Evolutionary conservation across 2,888 invertebrate species (phyloP), one percentile per base, ranked within the genome.

Genomic region (Drosophila quinaria): DNA sequence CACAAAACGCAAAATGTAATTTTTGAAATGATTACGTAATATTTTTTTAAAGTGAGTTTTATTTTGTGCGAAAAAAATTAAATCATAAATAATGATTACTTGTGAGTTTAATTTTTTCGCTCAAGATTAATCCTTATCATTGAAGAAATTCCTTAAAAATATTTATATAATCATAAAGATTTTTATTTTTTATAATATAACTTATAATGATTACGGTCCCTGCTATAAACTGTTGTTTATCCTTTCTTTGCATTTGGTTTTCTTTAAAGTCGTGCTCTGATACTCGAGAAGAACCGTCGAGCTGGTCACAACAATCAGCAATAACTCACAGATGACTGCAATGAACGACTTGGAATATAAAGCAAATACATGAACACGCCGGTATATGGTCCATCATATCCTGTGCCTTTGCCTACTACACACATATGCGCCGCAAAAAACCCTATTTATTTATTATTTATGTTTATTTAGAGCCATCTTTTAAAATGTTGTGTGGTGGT

Each of bases 221-320:
- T n/a, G n/a, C 4, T 22, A 22, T 22, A 22, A 22, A 22, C 22
- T 22, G 22, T 22, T 25, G 15, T 37, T 54, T 22, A 22, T 52
- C 11, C 15, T 58, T 47, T 39, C 15, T 42, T 41, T 4, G n/a
- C 3, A 3, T 13, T 58, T 44, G 42, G 13, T 39, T 61, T 33
- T 49, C 11, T 55, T 81, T 74, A 10, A 63, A 92, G 92, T 63
- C 92, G 92, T 42, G 92, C 92, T 59, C 75, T 93, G 50, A 92
- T 92, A 70, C 87, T 92, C 47, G 92, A 93, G 76, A 91, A 92
- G 65, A 92, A 91, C 75, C 90, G 92, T 55, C 91, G 92, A 39
- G 90, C 92, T 46, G 91, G 91, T 55, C 92, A 92, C 65, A 92
- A 88, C 31, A 81, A 64, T 37, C 85, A 78, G 52, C 85, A 73